A percentile compares a stretch with the other conserved stretches of the same genome.
Conservation (phyloP, 2,113 vertebrate species). For the Hemiscyllium ocellatum region DNA sequence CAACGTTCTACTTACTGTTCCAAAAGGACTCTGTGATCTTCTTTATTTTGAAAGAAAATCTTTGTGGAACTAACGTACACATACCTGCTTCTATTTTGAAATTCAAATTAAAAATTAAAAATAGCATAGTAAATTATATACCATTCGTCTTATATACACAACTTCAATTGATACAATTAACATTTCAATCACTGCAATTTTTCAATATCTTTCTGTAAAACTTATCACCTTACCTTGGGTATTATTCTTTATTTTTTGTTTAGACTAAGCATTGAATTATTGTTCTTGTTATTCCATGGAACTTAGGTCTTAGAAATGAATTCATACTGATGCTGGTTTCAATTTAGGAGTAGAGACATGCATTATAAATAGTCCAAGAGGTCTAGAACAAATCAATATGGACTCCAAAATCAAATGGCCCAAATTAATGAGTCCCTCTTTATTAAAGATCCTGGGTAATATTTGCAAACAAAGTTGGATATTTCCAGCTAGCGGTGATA, state of each 20-base stretch:
- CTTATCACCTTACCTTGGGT: neutral
- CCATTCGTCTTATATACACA: too few relatives aligned
- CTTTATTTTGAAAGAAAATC: too few relatives aligned
- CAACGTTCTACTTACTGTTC: too few relatives aligned
- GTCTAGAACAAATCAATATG: neutral
- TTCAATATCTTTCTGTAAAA: neutral
- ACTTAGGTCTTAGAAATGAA: neutral
- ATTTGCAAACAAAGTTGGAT: neutral
- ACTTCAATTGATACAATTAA: too few relatives aligned
- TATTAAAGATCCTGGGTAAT: neutral
- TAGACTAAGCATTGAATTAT: neutral
- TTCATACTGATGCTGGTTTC: neutral
- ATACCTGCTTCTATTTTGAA: too few relatives aligned
- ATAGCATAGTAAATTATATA: too few relatives aligned
- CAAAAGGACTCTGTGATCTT: too few relatives aligned
- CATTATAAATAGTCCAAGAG: neutral
- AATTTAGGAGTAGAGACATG: neutral
- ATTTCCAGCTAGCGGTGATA: neutral
- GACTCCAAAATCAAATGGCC: neutral
- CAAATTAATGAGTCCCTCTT: neutral
- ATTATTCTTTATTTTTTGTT: neutral
- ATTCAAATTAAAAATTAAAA: too few relatives aligned
- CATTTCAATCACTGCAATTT: too few relatives aligned
- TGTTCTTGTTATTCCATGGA: neutral
- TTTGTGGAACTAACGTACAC: too few relatives aligned